Evolutionary conservation across 2,113 vertebrate species (phyloP).

Genomic region (Saccopteryx bilineata): DNA sequence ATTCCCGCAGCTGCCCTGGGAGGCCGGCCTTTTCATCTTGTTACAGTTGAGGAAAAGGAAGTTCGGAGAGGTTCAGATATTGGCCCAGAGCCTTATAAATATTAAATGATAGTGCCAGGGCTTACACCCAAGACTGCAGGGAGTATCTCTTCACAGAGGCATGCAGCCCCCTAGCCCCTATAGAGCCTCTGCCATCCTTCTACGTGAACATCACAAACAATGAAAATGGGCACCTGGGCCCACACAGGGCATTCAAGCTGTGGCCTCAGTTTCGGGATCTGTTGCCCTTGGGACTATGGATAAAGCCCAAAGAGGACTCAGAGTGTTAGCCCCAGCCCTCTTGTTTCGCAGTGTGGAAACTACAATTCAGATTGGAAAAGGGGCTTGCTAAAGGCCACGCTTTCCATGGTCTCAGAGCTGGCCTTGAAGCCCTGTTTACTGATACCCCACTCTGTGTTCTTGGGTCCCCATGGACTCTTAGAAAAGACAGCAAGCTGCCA

Average conservation of each 20-base stretch:
- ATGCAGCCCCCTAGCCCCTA: fast-evolving
- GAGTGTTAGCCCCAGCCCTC: background rate
- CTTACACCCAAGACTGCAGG: background rate
- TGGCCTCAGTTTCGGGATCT: background rate
- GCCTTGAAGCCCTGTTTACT: background rate
- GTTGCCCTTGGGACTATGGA: background rate
- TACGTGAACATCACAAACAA: fast-evolving
- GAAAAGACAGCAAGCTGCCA: background rate
- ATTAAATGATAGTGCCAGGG: background rate
- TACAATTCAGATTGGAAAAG: background rate
- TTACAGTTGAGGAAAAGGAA: background rate
- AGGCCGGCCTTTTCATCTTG: background rate
- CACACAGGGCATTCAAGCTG: fast-evolving
- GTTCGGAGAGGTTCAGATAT: background rate
- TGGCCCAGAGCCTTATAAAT: background rate
- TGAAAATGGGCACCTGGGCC: background rate
- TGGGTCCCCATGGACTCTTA: background rate
- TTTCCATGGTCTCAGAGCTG: background rate
- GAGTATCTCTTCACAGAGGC: background rate
- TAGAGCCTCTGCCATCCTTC: background rate
- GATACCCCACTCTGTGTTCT: background rate
- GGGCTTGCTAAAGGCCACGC: background rate
- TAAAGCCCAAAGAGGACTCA: background rate
- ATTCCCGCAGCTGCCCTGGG: background rate
- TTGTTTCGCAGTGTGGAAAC: background rate